Percentiles rank a stretch among this genome's conserved stretches.
phyloP scores from a whole-genome alignment of 2,113 vertebrate genomes.

The Eulacestoma nigropectus region DNA sequence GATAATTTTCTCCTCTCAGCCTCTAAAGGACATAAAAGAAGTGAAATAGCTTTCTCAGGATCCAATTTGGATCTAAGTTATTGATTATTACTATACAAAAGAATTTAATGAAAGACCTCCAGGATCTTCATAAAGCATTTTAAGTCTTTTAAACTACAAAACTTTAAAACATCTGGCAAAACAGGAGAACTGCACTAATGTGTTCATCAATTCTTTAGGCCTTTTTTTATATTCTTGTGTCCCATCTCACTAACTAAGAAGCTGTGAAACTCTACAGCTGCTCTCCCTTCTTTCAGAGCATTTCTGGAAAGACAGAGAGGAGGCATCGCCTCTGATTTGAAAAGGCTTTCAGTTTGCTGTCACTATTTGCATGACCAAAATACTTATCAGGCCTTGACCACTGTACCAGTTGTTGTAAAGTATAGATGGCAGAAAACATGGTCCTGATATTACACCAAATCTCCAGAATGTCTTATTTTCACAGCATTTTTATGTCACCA shows the following conservation, averaged over 20 bases:
- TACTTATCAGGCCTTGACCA: background rate
- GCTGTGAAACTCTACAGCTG: background rate
- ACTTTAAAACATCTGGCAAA: background rate
- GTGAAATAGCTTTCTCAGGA: background rate
- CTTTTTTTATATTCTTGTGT: background rate
- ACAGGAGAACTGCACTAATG: background rate
- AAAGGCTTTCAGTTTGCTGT: background rate
- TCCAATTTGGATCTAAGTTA: background rate
- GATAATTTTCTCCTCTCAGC: background rate
- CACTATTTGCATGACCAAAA: background rate
- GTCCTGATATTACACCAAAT: background rate
- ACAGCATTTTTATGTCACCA: background rate
- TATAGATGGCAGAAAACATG: background rate
- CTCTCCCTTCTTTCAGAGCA: background rate
- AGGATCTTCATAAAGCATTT: background rate
- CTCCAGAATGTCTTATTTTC: background rate
- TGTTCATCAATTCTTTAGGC: background rate
- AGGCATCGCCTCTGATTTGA: background rate
- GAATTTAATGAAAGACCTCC: background rate
- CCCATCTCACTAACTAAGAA: background rate
- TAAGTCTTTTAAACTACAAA: background rate
- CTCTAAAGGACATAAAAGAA: background rate
- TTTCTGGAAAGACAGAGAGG: background rate
- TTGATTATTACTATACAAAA: background rate
- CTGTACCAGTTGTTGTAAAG: background rate